Base-by-base conservation (phyloP, 2,113 vertebrate genomes). In the Athene cunicularia region DNA sequence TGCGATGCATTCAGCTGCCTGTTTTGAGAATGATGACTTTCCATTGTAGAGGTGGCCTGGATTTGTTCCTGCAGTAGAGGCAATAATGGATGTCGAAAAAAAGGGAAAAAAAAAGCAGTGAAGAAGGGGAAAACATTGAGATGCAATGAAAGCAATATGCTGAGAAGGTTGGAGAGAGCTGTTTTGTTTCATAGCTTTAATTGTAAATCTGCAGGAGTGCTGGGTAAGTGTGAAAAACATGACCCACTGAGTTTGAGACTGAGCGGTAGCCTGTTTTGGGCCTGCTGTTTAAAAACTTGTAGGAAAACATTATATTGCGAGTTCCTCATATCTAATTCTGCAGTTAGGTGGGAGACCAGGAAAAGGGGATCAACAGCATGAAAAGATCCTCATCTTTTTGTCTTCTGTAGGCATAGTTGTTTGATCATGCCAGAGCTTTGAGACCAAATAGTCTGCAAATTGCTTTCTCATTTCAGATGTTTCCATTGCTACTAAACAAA, bases 401-500 rank as follows among this genome's bases (percentile, higher is more conserved):
- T 47, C 26, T 95, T 82, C 86, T 82, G 21, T 28, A 72, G 60
- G 12, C 14, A 3, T 68, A 67, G 91, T 88, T 88, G 43, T 97
- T 79, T 91, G 92, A 95, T 96, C 60, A 20, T 93, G 45, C 22
- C 2, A 7, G 86, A 93, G 35, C 24, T 93, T 95, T 91, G 81
- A 93, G 92, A 96, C 30, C 88, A 86, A 93, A 96, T 95, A 84
- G 43, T 33, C 88, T 96, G 37, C 53, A 97, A 95, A 96, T 96
- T 97, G 77, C 66, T 95, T 96, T 98, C 79, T 89, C 60, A 64
- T 95, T 96, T 94, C 70, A 76, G 88, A 96, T 97, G 60, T 58
- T 87, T 90, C 87, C 83, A 73, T 92, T 77, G 62, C 88, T 95
- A 62, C 52, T 94, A 97, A 97, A 94, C 72, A 95, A 94, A 93